Evolutionary conservation across 2,888 invertebrate genomes (phyloP).

Genomic region (Spilarctia lutea): DNA sequence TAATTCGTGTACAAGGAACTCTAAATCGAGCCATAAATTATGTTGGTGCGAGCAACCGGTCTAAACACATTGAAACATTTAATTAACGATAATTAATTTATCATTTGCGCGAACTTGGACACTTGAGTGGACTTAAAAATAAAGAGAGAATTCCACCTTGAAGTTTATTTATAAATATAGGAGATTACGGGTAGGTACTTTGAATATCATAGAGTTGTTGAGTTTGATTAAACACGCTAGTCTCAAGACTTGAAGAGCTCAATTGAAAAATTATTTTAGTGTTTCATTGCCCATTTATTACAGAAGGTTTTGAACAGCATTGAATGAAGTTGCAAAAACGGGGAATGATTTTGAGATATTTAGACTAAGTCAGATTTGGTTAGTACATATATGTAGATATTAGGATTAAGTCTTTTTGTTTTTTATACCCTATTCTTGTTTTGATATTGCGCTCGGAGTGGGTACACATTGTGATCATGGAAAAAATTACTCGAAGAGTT

Average conservation of each 20-base stretch:
- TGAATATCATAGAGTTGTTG: not conserved
- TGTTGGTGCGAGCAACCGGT: conserved; percentile 23
- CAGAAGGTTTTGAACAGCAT: too few relatives aligned
- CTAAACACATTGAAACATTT: conserved; percentile 27
- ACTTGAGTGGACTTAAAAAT: conserved; percentile 16
- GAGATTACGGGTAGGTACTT: not conserved
- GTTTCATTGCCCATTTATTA: not conserved
- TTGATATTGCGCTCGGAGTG: too few relatives aligned
- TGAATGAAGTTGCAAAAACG: too few relatives aligned
- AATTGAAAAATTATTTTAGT: not conserved
- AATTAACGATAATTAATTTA: conserved; percentile 46
- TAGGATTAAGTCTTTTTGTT: too few relatives aligned
- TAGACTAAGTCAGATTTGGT: too few relatives aligned
- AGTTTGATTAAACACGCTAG: not conserved
- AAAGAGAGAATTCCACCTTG: not conserved
- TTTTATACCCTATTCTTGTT: too few relatives aligned
- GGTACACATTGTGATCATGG: too few relatives aligned
- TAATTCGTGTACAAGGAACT: conserved; percentile 8
- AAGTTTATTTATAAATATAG: not conserved
- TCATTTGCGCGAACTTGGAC: conserved; percentile 30
- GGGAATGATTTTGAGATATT: too few relatives aligned
- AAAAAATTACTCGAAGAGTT: too few relatives aligned
- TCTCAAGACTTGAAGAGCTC: not conserved
- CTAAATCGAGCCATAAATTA: conserved; percentile 25
- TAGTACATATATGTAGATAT: too few relatives aligned